Evolutionary conservation across 2,888 invertebrate species (phyloP), one percentile per base, ranked within the genome.

Genomic region (Mythimna albipuncta): DNA sequence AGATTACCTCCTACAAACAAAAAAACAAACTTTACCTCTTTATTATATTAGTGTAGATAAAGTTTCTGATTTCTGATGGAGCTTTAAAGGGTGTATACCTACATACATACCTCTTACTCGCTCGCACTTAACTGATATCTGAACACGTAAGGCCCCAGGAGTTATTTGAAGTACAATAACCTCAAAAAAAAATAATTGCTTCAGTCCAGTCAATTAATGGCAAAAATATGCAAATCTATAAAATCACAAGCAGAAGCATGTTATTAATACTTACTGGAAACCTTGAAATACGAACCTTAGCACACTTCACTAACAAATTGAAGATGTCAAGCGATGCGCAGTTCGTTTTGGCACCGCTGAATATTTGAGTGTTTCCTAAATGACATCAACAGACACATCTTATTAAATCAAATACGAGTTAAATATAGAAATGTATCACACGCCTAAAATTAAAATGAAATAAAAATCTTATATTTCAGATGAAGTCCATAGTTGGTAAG

Each of bases 271-370:
- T 13, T 67, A 67, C 21, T 13, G 19, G 4, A 59, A 72, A 74
- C 80, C 83, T 81, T 79, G 83, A 64, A 74, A 61, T 41, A 11
- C 6, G 59, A 71, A 75, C 70, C 55, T 69, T 66, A 64, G 41
- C 68, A 71, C 55, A 57, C 4, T 67, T 73, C 52, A 63, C 26
- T 57, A 64, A 79, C 55, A 59, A 79, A 83, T 83, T 66, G 50
- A 16, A 58, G 61, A 70, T 83, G 69, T 55, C 72, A 64, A 62
- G 47, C 44, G 69, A 70, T 71, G 78, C 84, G 81, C 47, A 72
- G 35, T 67, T 63, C 35, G 26, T 72, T 73, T 82, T 83, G 84
- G 83, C 84, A 81, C 66, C 21, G 67, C 21, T n/a, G 2, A 58
- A 52, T 74, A 52, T 58, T 59, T 38, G 41, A 69, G 67, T 70